A percentile compares a stretch with the other conserved stretches of the same genome.
phyloP scores from a whole-genome alignment of 2,888 invertebrate genomes.

The Mechanitis messenoides region DNA sequence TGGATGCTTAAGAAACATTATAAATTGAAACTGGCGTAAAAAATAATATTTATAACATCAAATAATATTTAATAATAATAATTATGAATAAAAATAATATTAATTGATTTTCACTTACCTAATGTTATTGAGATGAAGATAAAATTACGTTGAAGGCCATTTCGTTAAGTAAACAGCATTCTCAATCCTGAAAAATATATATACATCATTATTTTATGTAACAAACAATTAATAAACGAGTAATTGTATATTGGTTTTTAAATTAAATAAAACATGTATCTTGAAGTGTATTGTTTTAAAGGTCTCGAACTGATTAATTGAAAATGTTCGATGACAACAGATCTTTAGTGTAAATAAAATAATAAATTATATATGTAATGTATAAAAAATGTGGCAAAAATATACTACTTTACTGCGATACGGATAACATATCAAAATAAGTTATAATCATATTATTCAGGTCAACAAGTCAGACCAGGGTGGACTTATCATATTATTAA shows the following conservation, averaged over 20 bases:
- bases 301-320: too few relatives aligned
- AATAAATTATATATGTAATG: too few relatives aligned
- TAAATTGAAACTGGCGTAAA: too few relatives aligned
- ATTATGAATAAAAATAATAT: too few relatives aligned
- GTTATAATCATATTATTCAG: conserved; percentile 2
- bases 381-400: not conserved
- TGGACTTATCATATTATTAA: not conserved
- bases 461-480: not conserved
- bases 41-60: too few relatives aligned
- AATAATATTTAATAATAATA: too few relatives aligned
- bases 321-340: too few relatives aligned
- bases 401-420: not conserved
- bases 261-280: too few relatives aligned
- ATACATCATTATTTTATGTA: not conserved
- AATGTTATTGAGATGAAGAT: not conserved
- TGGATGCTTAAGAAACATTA: too few relatives aligned
- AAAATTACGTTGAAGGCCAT: not conserved
- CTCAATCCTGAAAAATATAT: not conserved
- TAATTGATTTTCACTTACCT: not conserved
- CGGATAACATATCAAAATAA: conserved; percentile 3
- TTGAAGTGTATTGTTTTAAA: too few relatives aligned
- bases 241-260: not conserved
- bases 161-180: not conserved
- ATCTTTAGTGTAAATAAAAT: too few relatives aligned
- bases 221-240: not conserved